phyloP scores from a whole-genome alignment of 2,888 invertebrate genomes.

The Mellilla xanthometata region DNA sequence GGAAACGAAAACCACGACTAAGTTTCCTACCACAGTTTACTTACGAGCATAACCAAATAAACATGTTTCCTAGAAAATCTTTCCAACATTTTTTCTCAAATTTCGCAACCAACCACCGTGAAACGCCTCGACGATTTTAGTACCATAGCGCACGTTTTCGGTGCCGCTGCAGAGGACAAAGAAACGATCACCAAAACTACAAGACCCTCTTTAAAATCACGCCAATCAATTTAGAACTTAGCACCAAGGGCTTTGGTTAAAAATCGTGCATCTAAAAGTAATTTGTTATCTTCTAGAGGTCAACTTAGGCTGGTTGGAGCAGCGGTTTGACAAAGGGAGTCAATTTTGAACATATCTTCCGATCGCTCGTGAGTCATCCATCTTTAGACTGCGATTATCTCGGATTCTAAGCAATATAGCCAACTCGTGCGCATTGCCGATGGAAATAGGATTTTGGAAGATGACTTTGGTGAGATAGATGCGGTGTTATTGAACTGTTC shows the following conservation, averaged over 20 bases:
- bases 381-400: slow-evolving; percentile 59
- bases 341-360: slow-evolving; percentile 64
- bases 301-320: slow-evolving; percentile 25
- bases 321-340: slow-evolving; percentile 68
- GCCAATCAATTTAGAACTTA: slow-evolving; percentile 16
- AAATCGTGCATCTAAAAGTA: slow-evolving; percentile 18
- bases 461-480: slow-evolving; percentile 12
- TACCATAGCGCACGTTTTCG: slow-evolving; percentile 31
- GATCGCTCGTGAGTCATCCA: slow-evolving; percentile 73
- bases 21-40: too few species aligned
- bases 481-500: not conserved
- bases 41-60: too few species aligned
- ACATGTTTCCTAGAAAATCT: slow-evolving; percentile 24
- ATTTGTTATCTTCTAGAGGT: slow-evolving; percentile 16
- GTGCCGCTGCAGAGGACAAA: slow-evolving; percentile 27
- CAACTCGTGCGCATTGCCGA: slow-evolving; percentile 24
- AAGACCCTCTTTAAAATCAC: slow-evolving; percentile 7
- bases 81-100: slow-evolving; percentile 32
- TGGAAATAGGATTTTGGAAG: slow-evolving; percentile 15
- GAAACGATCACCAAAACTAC: slow-evolving; percentile 14
- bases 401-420: slow-evolving; percentile 34
- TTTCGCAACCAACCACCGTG: slow-evolving; percentile 40
- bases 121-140: slow-evolving; percentile 37
- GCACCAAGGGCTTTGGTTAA: slow-evolving; percentile 20
- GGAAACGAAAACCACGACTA: too few species aligned